Percentiles rank a stretch among this genome's conserved stretches.
These are phyloP conservation scores for Gastracanthus pulcherrimus DNA, from an alignment of 2,888 invertebrate genomes.

Conservation along the genomic window DNA sequence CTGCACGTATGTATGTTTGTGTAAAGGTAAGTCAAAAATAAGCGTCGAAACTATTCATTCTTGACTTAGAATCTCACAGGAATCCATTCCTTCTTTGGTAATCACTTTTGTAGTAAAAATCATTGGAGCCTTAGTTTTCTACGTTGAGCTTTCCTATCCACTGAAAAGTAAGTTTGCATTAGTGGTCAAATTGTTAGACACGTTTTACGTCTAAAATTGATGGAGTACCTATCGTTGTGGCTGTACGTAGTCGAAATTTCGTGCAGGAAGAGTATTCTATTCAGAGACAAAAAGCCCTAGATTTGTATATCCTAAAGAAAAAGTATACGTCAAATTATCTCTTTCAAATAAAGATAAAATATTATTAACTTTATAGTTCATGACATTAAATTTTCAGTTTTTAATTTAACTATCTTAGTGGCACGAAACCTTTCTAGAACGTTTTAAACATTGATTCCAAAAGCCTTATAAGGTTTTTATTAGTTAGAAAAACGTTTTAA, in stretches of 20 bases:
- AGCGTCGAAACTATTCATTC: conserved; percentile 34
- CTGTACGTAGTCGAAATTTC: neutral
- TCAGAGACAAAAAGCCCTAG: neutral
- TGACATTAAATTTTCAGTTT: no score
- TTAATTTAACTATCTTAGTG: no score
- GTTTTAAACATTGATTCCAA: no score
- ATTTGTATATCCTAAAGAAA: neutral
- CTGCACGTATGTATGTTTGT: no score
- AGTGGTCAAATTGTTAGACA: neutral
- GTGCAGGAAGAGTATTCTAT: neutral
- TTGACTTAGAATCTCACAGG: conserved; percentile 55
- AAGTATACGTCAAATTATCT: no score
- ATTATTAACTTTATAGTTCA: no score
- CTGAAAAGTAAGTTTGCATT: conserved; percentile 15
- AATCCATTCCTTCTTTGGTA: conserved; percentile 56
- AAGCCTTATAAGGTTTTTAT: no score
- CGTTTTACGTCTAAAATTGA: neutral
- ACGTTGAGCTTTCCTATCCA: neutral
- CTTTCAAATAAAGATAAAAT: no score
- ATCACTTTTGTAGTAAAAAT: conserved; percentile 33
- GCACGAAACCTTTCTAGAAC: no score
- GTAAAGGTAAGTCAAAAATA: conserved; percentile 25
- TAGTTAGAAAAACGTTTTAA: no score
- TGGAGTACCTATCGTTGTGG: neutral
- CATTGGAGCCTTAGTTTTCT: neutral